Evolutionary conservation across 2,888 invertebrate genomes (phyloP).

Genomic region (Euclidia mi): DNA sequence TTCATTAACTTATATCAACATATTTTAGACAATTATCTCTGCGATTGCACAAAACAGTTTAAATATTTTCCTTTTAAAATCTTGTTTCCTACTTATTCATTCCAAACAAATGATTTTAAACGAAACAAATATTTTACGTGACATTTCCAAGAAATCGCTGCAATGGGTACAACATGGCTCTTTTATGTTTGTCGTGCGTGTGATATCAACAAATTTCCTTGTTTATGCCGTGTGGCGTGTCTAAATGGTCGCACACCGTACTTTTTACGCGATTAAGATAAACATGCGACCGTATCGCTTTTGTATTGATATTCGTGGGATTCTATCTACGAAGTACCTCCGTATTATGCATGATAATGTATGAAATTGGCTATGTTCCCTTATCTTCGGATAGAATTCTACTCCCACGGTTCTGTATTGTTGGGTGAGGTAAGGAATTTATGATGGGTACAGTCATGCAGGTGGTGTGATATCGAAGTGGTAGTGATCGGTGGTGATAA

Average conservation of each 20-base stretch:
- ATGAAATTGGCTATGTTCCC: background rate
- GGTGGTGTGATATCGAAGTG: too few species aligned
- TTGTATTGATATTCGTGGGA: slow-evolving; percentile 11
- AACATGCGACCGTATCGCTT: slow-evolving; percentile 29
- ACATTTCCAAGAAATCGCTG: background rate
- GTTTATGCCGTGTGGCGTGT: slow-evolving; percentile 29
- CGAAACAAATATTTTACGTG: slow-evolving; percentile 41
- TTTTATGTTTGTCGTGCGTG: slow-evolving; percentile 18
- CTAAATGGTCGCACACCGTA: slow-evolving; percentile 27
- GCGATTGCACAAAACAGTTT: too few species aligned
- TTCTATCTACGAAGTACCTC: background rate
- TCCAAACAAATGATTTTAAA: slow-evolving; percentile 13
- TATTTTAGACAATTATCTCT: too few species aligned
- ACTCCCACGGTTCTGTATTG: too few species aligned
- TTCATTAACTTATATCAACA: too few species aligned
- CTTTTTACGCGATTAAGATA: slow-evolving; percentile 41
- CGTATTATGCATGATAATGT: background rate
- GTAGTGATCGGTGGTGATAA: too few species aligned
- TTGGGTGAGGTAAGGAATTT: too few species aligned
- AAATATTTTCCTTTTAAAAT: too few species aligned
- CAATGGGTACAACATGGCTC: slow-evolving; percentile 16
- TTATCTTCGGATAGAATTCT: too few species aligned
- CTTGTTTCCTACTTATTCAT: too few species aligned
- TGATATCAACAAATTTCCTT: slow-evolving; percentile 36
- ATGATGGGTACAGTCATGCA: too few species aligned